phyloP scores from a whole-genome alignment of 2,888 invertebrate species.

The Autographa pulchrina region DNA sequence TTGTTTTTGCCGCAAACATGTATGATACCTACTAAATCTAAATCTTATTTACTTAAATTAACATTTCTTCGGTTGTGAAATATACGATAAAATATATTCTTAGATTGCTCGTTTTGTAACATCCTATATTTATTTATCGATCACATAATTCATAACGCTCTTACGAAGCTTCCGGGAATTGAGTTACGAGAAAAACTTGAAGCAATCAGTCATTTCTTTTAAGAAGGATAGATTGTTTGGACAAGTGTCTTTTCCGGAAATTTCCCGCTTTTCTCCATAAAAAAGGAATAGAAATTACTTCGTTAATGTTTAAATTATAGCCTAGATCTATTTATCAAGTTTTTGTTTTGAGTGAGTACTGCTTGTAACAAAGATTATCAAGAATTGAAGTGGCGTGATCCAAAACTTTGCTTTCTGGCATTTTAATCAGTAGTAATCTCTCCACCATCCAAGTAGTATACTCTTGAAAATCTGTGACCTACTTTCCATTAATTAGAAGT shows the following conservation, averaged over 20 bases:
- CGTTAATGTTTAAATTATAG: neutral
- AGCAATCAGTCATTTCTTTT: conserved; percentile 22
- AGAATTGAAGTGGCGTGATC: too few species aligned
- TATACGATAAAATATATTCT: neutral
- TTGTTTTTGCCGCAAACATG: too few species aligned
- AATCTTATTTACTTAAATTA: neutral
- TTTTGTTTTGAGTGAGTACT: neutral
- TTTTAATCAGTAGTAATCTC: neutral
- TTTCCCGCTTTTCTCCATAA: neutral
- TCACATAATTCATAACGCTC: conserved; percentile 25
- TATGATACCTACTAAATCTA: too few species aligned
- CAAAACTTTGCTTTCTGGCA: too few species aligned
- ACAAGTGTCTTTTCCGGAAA: conserved; percentile 2
- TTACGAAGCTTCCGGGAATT: conserved; percentile 15
- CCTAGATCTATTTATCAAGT: neutral
- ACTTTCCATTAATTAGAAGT: conserved; percentile 41
- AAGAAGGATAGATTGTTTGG: conserved; percentile 9
- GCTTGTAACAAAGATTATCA: neutral
- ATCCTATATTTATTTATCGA: conserved; percentile 22
- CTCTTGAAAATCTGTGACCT: conserved; percentile 26
- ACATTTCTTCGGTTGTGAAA: neutral
- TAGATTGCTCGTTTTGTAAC: neutral
- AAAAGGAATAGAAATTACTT: neutral
- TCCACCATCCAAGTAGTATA: neutral
- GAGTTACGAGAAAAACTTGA: conserved; percentile 18